Percentiles rank a stretch among this genome's conserved stretches.
phyloP scores from a whole-genome alignment of 2,113 vertebrate genomes.

The Indri indri region DNA sequence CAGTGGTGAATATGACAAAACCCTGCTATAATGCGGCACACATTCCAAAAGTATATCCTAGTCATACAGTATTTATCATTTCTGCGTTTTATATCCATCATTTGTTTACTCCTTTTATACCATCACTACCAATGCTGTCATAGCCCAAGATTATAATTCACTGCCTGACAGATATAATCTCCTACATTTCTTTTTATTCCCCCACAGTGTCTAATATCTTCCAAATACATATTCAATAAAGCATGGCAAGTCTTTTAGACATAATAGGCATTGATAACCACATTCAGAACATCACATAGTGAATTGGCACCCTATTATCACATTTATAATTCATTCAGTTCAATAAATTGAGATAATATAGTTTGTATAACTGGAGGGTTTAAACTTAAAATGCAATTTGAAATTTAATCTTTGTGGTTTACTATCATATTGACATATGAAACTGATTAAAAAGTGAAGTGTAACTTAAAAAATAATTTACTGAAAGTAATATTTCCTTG shows the following conservation, averaged over 20 bases:
- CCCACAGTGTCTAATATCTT: not conserved
- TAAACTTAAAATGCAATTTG: not conserved
- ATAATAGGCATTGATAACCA: not conserved
- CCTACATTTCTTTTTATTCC: not conserved
- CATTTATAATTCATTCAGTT: not conserved
- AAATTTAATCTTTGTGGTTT: not conserved
- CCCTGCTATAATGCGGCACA: not conserved
- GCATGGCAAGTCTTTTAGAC: not conserved
- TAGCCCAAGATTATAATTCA: not conserved
- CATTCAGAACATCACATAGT: not conserved
- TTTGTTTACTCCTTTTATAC: not conserved
- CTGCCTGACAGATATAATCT: not conserved
- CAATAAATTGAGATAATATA: not conserved
- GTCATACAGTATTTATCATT: not conserved
- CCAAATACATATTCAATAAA: not conserved
- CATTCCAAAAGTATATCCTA: not conserved
- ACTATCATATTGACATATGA: not conserved
- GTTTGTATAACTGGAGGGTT: not conserved
- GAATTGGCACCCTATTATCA: not conserved
- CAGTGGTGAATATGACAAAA: not conserved
- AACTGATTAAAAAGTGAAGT: not conserved
- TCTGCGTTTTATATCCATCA: not conserved
- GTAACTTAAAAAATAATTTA: not conserved
- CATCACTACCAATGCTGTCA: not conserved
- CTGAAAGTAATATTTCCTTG: not conserved